phyloP scores from a whole-genome alignment of 2,113 vertebrate species.

The Columbina picui region DNA sequence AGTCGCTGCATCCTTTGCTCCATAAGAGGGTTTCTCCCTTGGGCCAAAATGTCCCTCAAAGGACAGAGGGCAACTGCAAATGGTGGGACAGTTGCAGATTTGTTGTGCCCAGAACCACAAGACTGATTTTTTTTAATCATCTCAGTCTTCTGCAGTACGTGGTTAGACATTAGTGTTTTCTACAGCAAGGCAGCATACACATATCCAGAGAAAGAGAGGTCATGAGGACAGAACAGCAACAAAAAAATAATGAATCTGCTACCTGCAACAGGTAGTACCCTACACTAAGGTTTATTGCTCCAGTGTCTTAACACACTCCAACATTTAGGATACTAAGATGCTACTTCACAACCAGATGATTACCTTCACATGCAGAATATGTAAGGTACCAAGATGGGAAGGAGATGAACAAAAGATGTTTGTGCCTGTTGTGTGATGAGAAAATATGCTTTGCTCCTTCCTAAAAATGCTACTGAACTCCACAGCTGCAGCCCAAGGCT shows the following conservation, averaged over 20 bases:
- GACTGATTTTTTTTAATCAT: not conserved
- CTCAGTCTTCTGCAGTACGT: not conserved
- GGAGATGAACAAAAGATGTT: not conserved
- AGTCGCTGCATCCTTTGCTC: not conserved
- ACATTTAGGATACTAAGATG: not conserved
- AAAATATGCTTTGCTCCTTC: not conserved
- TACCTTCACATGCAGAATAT: accelerated
- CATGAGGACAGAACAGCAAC: not conserved
- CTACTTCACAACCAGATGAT: not conserved
- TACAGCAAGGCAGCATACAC: not conserved
- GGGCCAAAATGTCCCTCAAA: not conserved
- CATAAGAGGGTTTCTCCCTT: not conserved
- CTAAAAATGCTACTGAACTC: not conserved
- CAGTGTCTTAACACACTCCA: not conserved
- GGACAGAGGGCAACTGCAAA: not conserved
- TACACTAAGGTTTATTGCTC: not conserved
- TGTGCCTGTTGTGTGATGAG: not conserved
- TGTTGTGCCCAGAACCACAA: not conserved
- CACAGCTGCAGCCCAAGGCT: not conserved
- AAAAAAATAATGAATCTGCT: not conserved
- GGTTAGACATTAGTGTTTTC: not conserved
- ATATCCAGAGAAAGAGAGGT: not conserved
- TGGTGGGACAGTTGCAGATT: accelerated
- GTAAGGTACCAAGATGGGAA: not conserved
- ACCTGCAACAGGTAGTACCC: not conserved